Base-by-base conservation (phyloP, 2,113 vertebrate genomes). In the Grantiella picta region DNA sequence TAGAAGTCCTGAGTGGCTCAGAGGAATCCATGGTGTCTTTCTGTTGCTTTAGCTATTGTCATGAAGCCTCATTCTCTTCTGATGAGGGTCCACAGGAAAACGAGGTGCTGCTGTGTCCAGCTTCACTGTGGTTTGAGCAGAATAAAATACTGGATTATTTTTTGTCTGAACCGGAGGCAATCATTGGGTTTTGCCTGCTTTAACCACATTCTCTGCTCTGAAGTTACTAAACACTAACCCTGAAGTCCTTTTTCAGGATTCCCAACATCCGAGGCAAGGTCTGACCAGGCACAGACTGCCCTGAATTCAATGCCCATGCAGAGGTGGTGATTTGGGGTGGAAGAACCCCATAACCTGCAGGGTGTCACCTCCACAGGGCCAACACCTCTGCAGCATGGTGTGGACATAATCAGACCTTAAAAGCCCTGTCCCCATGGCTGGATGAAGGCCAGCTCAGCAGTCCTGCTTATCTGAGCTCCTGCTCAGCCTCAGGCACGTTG, bases 31-130 rank as follows among this genome's bases (percentile, higher is more conserved):
- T 6, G 36, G 44, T 50, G 35, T 49, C 47, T 81, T 91, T 76
- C 70, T 69, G 45, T 49, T 78, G 81, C 78, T 89, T 86, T 65
- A 47, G 86, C 77, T 60, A 9, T 64, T 89, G 75, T 81, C 40
- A 36, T 63, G 57, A 38, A 92, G 50, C 29, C n/a, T 75, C 24
- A 14, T 40, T 47, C 44, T 25, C 50, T 59, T 69, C 56, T 59
- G 60, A 76, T 47, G 80, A 65, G 76, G 63, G 40, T 42, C 60
- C 52, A 8, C 10, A 82, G 63, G 75, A 90, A 83, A 86, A 68
- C 12, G 54, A 88, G 40, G 38, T 50, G 47, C 35, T 82, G 5
- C 38, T 42, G 29, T 3, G 1, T 70, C 75, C 82, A 63, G 13
- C 54, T 77, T 50, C 28, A 4, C 60, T 59, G 70, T 49, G 66